A percentile compares a stretch with the other conserved stretches of the same genome.
phyloP scores from a whole-genome alignment of 2,888 invertebrate genomes.

The Epinotia bilunana region DNA sequence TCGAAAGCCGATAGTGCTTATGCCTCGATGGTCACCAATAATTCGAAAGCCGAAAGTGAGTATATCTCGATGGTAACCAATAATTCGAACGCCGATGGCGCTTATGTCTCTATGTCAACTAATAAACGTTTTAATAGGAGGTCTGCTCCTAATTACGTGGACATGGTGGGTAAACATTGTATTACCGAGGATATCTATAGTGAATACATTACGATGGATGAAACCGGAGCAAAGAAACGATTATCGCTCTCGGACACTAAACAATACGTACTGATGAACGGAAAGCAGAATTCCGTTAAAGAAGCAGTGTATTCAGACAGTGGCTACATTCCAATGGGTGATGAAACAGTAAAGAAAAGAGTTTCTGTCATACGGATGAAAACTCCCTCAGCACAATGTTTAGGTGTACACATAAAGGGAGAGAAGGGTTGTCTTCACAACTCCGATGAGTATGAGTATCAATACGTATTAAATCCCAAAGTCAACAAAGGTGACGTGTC shows the following conservation, averaged over 20 bases:
- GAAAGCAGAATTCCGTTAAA: neutral
- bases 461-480: slow-evolving; percentile 62
- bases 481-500: slow-evolving; percentile 53
- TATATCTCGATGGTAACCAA: slow-evolving; percentile 4
- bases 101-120: slow-evolving; percentile 5
- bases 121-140: neutral
- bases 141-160: slow-evolving; percentile 36
- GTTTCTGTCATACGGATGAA: slow-evolving; percentile 14
- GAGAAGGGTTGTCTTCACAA: slow-evolving; percentile 62
- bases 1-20: neutral
- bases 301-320: slow-evolving; percentile 8
- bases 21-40: neutral
- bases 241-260: slow-evolving; percentile 4
- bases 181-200: slow-evolving; percentile 5
- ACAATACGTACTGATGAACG: slow-evolving; percentile 11
- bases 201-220: slow-evolving; percentile 20
- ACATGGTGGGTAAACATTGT: slow-evolving; percentile 20
- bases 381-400: slow-evolving; percentile 1
- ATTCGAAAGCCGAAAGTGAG: slow-evolving; percentile 15
- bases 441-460: slow-evolving; percentile 57
- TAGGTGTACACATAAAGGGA: slow-evolving; percentile 63
- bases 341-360: slow-evolving; percentile 5
- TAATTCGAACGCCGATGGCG: slow-evolving; percentile 14
- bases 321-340: slow-evolving; percentile 25
- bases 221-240: slow-evolving; percentile 8